Percentiles rank a stretch among this genome's conserved stretches.
Conservation (phyloP, 2,797 vertebrate genomes). For the Poecile montanus region DNA sequence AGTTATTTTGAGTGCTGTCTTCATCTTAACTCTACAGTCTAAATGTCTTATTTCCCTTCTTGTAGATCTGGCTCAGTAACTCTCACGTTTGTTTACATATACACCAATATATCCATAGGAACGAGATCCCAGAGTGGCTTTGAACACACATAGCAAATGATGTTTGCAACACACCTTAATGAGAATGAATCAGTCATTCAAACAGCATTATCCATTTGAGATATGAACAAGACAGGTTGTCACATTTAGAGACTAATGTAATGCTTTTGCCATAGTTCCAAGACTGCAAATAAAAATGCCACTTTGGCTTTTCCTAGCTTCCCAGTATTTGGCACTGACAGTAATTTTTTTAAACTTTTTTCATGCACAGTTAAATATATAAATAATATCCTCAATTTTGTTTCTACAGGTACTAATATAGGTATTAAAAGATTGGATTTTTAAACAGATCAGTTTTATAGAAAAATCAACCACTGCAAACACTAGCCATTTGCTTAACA, state of each 20-base stretch:
- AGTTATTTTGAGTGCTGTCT: background rate
- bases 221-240: background rate
- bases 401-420: background rate
- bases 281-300: background rate
- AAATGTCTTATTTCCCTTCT: background rate
- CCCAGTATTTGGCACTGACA: background rate
- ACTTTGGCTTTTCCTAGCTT: background rate
- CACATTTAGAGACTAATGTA: background rate
- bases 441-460: background rate
- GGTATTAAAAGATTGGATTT: accelerated
- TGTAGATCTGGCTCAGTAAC: background rate
- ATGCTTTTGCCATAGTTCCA: background rate
- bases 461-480: background rate
- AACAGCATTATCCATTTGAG: background rate
- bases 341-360: background rate
- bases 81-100: background rate
- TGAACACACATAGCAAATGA: background rate
- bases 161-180: background rate
- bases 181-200: background rate
- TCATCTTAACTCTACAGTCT: background rate
- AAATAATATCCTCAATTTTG: background rate
- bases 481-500: background rate
- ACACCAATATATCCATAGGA: background rate
- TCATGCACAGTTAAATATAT: background rate
- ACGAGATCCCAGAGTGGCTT: background rate